Base-by-base conservation (phyloP, 2,797 vertebrate species). In the Sparidentex hasta region DNA sequence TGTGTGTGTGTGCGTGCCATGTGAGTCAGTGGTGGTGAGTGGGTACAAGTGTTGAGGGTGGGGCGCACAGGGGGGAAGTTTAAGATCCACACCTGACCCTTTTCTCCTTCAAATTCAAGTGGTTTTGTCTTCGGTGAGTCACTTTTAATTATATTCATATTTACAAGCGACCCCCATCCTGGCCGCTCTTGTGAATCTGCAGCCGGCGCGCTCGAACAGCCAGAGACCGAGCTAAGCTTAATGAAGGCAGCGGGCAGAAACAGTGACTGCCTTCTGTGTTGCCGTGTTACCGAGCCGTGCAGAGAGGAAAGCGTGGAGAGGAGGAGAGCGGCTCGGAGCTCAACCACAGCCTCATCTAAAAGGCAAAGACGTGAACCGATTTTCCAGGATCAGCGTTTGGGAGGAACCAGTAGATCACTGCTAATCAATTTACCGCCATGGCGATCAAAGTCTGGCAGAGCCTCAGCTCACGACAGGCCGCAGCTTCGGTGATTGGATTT, bases 401-500 rank as follows among this genome's bases (percentile, higher is more conserved):
- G 71, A 75, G 62, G 58, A 80, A 86, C 68, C 76, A 75, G 78
- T 80, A 83, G 85, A 93, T 93, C 90, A 63, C 82, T 91, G 72
- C 90, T 91, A 90, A 93, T 93, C 90, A 92, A 93, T 93, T 92
- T 92, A 92, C 66, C 52, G 77, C 79, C 74, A 67, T 71, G 74
- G 74, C 55, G 64, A 85, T 91, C 90, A 87, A 87, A 91, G 74
- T 85, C 81, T 89, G 89, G 92, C 90, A 58, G 66, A 72, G 84
- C 72, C 74, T 86, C 89, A 85, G 84, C 82, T 91, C 85, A 87
- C 67, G 74, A 83, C 80, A 84, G 80, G 88, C 76, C 82, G 76
- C 69, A 65, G 78, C 83, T 80, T 79, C 73, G 69, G 77, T 84
- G 90, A 92, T 92, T 93, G 88, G 86, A 91, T 92, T 87, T 76